A percentile compares a stretch with the other conserved stretches of the same genome.
These are phyloP conservation scores for Coilia nasus DNA, from an alignment of 2,797 vertebrate species.

Conservation along the genomic window DNA sequence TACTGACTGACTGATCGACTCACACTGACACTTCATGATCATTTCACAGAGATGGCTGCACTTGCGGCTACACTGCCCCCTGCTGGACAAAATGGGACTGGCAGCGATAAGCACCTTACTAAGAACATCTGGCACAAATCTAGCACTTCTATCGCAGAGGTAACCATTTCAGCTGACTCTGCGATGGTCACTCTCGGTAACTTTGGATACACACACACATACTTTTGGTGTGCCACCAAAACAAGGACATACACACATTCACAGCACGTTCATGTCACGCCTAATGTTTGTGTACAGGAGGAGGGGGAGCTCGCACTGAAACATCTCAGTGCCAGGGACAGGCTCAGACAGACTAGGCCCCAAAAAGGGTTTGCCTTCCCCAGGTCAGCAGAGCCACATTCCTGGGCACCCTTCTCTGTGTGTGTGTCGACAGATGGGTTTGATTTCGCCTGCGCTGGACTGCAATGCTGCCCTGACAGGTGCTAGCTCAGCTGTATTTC, in stretches of 20 bases:
- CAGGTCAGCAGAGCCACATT: constrained; percentile 16
- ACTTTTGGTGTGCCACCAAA: too few species aligned
- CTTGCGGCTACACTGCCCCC: not conserved
- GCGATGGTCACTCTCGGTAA: not conserved
- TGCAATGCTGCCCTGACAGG: constrained; percentile 33
- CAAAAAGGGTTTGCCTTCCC: not conserved
- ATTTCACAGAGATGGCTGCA: not conserved
- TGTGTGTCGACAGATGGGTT: constrained; percentile 34
- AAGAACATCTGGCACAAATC: not conserved
- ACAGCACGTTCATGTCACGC: too few species aligned
- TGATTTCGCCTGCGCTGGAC: constrained; percentile 35
- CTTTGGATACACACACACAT: too few species aligned
- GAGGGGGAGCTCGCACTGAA: too few species aligned
- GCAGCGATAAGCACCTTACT: too few species aligned
- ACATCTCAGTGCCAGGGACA: not conserved
- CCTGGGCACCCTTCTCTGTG: not conserved
- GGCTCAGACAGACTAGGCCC: not conserved
- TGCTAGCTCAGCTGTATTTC: constrained; percentile 36
- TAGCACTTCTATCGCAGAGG: not conserved
- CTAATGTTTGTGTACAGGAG: too few species aligned
- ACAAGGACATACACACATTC: too few species aligned
- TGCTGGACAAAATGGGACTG: not conserved
- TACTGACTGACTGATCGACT: not conserved
- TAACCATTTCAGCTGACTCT: not conserved
- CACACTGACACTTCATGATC: not conserved